A percentile compares a stretch with the other conserved stretches of the same genome.
phyloP scores from a whole-genome alignment of 2,888 invertebrate species.

The Macropis europaea region DNA sequence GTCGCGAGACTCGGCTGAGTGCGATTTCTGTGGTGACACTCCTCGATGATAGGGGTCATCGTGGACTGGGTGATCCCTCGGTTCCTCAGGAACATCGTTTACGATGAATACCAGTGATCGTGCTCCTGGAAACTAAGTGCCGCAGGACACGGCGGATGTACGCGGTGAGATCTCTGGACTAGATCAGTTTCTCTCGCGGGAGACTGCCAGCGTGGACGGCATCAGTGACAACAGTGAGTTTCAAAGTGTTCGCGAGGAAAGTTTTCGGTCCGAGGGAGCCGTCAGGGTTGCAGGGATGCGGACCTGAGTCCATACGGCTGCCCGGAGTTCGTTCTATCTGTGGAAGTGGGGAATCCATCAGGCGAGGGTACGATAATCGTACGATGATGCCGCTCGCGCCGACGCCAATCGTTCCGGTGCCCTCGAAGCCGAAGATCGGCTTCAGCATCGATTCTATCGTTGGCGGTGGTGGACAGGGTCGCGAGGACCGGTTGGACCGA shows the following conservation, averaged over 20 bases:
- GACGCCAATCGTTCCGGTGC: conserved; percentile 94
- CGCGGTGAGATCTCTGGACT: neutral
- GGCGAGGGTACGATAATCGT: conserved; percentile 68
- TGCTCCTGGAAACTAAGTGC: conserved; percentile 4
- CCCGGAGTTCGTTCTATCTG: conserved; percentile 10
- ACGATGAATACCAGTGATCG: conserved; percentile 18
- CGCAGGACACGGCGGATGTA: neutral
- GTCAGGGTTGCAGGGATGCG: conserved; percentile 44
- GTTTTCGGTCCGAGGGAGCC: neutral
- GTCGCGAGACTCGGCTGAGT: conserved; percentile 28
- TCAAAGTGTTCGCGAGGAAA: conserved; percentile 21
- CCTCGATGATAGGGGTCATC: neutral
- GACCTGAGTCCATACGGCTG: conserved; percentile 34
- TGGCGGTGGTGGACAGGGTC: conserved; percentile 84
- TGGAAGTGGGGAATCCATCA: conserved; percentile 46
- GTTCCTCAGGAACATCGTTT: neutral
- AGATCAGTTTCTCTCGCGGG: neutral
- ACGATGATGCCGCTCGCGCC: conserved; percentile 97
- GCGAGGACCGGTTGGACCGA: conserved; percentile 68
- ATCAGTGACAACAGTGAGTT: conserved; percentile 9
- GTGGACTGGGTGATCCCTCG: conserved; percentile 18
- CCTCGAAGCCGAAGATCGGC: conserved; percentile 95
- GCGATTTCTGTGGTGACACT: conserved; percentile 23
- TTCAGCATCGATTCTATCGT: conserved; percentile 97
- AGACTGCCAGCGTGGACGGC: neutral